Evolutionary conservation across 1,140 invertebrate species (phyloP).

Genomic region (Augochlora pura): DNA sequence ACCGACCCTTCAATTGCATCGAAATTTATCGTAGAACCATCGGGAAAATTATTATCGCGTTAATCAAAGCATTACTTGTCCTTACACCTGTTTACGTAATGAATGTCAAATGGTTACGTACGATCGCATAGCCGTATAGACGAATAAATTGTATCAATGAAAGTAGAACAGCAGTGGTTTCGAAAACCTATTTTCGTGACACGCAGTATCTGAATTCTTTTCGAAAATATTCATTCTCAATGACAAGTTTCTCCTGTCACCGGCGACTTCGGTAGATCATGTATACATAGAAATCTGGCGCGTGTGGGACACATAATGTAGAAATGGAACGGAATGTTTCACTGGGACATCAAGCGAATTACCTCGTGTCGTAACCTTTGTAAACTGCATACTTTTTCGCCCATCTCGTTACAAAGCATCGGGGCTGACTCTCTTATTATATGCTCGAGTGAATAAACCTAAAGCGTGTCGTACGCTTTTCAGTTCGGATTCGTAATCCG

Average conservation of each 20-base stretch:
- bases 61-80: constrained; percentile 6
- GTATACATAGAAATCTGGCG: neutral
- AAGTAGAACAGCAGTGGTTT: neutral
- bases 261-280: neutral
- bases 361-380: neutral
- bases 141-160: neutral
- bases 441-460: neutral
- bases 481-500: neutral
- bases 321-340: neutral
- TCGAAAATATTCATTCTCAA: too few species aligned
- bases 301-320: neutral
- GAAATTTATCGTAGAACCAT: too few species aligned
- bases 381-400: too few species aligned
- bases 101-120: constrained; percentile 60
- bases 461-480: neutral
- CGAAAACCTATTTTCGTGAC: neutral
- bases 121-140: neutral
- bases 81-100: constrained; percentile 66
- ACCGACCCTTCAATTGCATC: neutral
- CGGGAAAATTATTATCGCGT: neutral
- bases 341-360: neutral
- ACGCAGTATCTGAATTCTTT: too few species aligned
- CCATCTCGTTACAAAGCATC: neutral
- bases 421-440: neutral
- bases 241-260: neutral